Evolutionary conservation across 2,797 vertebrate genomes (phyloP).

Genomic region (Notamacropus eugenii): DNA sequence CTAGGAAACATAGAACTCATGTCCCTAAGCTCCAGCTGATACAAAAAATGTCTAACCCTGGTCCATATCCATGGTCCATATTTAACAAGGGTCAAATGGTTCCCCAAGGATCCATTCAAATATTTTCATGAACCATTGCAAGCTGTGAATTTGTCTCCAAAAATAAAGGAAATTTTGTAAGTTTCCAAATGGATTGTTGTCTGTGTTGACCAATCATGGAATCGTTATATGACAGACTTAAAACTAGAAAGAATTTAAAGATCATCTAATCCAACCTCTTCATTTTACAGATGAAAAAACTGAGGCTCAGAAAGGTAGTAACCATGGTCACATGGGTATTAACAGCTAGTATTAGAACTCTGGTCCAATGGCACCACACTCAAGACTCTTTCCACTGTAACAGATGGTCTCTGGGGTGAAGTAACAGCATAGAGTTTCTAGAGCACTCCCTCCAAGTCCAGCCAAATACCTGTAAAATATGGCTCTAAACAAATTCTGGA

Average conservation of each 20-base stretch:
- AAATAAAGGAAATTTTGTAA: background rate
- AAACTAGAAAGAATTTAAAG: background rate
- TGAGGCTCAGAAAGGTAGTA: background rate
- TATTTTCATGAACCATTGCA: background rate
- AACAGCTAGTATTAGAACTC: background rate
- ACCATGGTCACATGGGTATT: background rate
- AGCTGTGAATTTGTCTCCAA: background rate
- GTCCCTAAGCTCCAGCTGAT: background rate
- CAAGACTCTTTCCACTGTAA: background rate
- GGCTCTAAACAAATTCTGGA: too few species aligned
- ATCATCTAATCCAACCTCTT: background rate
- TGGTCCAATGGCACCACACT: background rate
- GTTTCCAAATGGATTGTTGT: background rate
- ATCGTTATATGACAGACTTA: background rate
- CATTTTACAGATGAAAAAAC: background rate
- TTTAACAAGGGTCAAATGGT: conserved; percentile 1
- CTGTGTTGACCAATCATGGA: background rate
- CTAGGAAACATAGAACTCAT: background rate
- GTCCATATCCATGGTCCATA: background rate
- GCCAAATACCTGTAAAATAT: too few species aligned
- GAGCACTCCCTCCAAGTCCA: too few species aligned
- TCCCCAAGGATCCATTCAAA: background rate
- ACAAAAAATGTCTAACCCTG: conserved; percentile 17
- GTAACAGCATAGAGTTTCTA: too few species aligned
- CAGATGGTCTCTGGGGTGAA: background rate